Evolutionary conservation across 2,113 vertebrate genomes (phyloP), one percentile per base, ranked within the genome.

Genomic region (Typhlomys cinereus): DNA sequence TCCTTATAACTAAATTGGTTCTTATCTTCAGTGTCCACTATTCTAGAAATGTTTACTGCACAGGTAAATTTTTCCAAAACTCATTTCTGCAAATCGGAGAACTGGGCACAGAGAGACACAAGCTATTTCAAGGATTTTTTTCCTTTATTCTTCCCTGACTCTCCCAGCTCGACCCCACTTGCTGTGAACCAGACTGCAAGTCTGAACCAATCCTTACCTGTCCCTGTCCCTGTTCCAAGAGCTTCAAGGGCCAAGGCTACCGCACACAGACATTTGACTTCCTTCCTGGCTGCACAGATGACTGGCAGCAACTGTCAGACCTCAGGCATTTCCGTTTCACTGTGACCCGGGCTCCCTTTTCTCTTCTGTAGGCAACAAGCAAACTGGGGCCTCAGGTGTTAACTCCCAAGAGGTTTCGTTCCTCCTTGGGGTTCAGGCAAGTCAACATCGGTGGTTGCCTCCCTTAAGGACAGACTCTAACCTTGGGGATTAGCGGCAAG

Each of bases 221-320:
- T 78, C 25, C 18, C 82, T 95, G 73, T 92, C 96, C 18, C 82
- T 95, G 73, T 92, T 95, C 69, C 74, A 21, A 80, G 95, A 50
- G 80, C 48, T 93, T 93, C 93, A 74, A 73, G 71, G 27, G 61
- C n/a, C 88, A 76, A 86, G 80, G 59, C 66, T 89, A 48, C 79
- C 90, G 66, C 76, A 74, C 85, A 66, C 41, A 84, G 29, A 90
- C 70, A 86, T 96, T 97, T 96, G 92, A 96, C 96, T 97, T 97
- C 95, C 92, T 61, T 94, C 61, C 29, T 81, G 48, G 80, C 75
- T 86, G 34, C 71, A 76, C 61, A 93, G 80, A 88, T 48, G 17
- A 81, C 0, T 0, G 41, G 36, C 27, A 93, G 59, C 83, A 95
- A 92, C 94, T 41, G 84, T 92, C 61, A 96, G 92, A 76, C 54